These are phyloP conservation scores for Balanococcus diminutus DNA, from an alignment of 2,888 invertebrate genomes.

Conservation along the genomic window DNA sequence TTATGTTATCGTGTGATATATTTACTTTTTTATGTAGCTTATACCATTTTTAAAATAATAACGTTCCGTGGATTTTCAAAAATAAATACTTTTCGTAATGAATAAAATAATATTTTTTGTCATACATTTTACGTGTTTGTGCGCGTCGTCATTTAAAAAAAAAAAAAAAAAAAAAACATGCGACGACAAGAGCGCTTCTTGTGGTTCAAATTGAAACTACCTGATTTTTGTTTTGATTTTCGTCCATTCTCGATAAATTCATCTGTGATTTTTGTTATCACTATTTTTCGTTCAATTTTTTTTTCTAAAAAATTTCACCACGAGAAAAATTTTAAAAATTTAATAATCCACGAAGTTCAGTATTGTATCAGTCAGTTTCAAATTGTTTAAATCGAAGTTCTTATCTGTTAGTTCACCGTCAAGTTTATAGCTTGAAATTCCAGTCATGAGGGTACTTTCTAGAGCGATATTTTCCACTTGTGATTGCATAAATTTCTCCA, in stretches of 20 bases:
- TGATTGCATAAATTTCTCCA: background rate
- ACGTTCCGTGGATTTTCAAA: conserved; percentile 3
- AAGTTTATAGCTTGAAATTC: background rate
- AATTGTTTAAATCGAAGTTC: background rate
- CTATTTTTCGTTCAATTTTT: background rate
- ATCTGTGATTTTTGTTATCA: background rate
- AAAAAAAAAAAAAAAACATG: background rate
- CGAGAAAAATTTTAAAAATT: background rate
- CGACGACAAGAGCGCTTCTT: background rate
- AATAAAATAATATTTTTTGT: too few relatives aligned
- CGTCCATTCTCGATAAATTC: background rate
- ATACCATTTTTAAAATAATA: conserved; percentile 38
- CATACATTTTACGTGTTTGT: too few relatives aligned
- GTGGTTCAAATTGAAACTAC: background rate
- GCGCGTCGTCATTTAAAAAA: background rate
- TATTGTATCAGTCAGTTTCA: background rate
- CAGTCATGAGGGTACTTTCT: background rate
- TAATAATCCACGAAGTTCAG: background rate
- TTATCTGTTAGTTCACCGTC: background rate
- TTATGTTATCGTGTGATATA: conserved; percentile 33
- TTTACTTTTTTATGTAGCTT: conserved; percentile 22
- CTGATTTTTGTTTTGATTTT: background rate
- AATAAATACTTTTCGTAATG: background rate
- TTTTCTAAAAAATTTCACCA: background rate
- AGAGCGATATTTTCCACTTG: background rate